Evolutionary conservation across 2,888 invertebrate genomes (phyloP), one percentile per base, ranked within the genome.

Genomic region (Periphyllus acericola): DNA sequence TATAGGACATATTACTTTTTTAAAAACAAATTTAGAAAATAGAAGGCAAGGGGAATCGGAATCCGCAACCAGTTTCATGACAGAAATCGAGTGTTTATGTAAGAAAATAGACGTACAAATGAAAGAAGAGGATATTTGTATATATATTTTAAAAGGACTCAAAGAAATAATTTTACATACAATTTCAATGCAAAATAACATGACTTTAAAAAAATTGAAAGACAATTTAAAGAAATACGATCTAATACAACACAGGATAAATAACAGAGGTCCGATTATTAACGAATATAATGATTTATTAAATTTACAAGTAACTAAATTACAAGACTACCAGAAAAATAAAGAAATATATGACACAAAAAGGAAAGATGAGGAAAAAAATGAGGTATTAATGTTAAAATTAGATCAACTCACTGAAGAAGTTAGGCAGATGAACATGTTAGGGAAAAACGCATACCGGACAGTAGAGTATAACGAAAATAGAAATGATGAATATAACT

Each of bases 171-270:
- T 76, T 76, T 46, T 76, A 52, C 29, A 76, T 19, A 52, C 76
- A 17, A 76, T 76, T 76, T 76, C 76, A 0, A 52, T 76, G 52
- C 76, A 76, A 1, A 52, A 76, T 52, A 76, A 52, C 52, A 40
- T 40, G 3, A 52, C 25, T 76, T 76, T 46, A 46, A 76, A 76
- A 46, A 76, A 76, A 46, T 46, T 76, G 46, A 76, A 76, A 76
- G 76, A 76, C 29, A 76, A 46, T 76, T 29, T 76, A 46, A 76
- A 76, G 46, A 76, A 76, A 76, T 76, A 46, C 46, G 76, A 76
- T 46, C 76, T 76, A 29, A 76, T 76, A 29, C 76, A 76, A 76
- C 29, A 46, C 14, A 76, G 76, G 29, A 76, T 76, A 11, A 76
- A 76, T 76, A 76, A 76, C 46, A 76, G 76, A 46, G 76, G 76